Evolutionary conservation across 2,797 vertebrate species (phyloP), one percentile per base, ranked within the genome.

Genomic region (Synaphobranchus kaupii): DNA sequence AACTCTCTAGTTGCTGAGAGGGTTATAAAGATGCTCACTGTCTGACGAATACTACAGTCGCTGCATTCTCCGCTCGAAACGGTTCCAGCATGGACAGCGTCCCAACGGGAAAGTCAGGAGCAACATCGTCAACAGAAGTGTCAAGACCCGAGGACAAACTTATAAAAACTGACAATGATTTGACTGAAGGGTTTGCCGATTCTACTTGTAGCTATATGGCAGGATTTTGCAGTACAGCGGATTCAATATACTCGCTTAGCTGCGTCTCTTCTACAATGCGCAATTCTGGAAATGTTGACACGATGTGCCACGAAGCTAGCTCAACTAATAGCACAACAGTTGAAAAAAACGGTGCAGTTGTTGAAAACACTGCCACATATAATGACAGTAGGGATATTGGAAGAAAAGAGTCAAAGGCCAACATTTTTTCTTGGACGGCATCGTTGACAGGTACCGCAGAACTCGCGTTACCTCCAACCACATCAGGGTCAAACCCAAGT

Each of bases 391-490:
- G 89, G 47, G 93, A 93, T 4, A 91, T 92, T 0, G 58, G 84
- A n/a, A 87, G 89, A 6, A 94, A 94, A 0, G 93, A 88, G 84
- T 15, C 92, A 2, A 95, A 94, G 89, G 86, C 89, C 31, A 92
- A 94, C 82, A 54, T 1, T 0, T 89, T 80, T 52, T 84, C 86
- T 0, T 96, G 95, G 95, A 92, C 88, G 1, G 93, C 85, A 13
- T 93, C 89, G 84, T 86, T 52, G 22, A 25, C 71, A 3, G 47
- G 5, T n/a, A 81, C 6, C 47, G 90, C 89, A 6, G 90, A 89
- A 31, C n/a, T 50, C 20, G 15, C 13, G 68, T 68, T 17, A 50
- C 28, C 50, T 12, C 39, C 60, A 54, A 47, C 66, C 15, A 31
- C 84, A n/a, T n/a, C n/a, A 8, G 84, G 15, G 34, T 17, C 85